Conservation (phyloP, 1,140 invertebrate species). For the Popillia japonica region DNA sequence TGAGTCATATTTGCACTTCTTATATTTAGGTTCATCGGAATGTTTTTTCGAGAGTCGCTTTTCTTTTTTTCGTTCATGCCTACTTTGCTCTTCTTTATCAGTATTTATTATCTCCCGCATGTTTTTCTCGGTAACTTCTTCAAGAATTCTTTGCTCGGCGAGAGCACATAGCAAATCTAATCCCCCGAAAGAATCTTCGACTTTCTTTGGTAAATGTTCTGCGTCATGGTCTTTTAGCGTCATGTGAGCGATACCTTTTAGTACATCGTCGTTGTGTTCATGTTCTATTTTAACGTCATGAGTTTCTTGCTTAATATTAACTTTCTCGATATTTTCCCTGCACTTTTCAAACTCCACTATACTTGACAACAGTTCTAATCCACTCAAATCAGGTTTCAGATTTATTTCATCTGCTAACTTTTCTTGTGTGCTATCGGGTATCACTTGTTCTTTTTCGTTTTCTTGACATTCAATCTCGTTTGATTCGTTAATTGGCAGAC, state of each 20-base stretch:
- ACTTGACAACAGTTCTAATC: slow-evolving; percentile 81
- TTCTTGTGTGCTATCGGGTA: slow-evolving; percentile 47
- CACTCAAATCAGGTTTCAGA: slow-evolving; percentile 72
- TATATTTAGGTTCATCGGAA: slow-evolving; percentile 51
- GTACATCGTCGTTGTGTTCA: slow-evolving; percentile 42
- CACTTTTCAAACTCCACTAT: slow-evolving; percentile 74
- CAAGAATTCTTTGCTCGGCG: slow-evolving; percentile 83
- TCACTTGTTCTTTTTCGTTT: slow-evolving; percentile 38
- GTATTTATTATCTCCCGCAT: slow-evolving; percentile 49
- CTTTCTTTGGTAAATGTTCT: slow-evolving; percentile 51
- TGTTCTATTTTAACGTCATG: slow-evolving; percentile 36
- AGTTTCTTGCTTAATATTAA: slow-evolving; percentile 51
- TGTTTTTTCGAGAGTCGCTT: slow-evolving; percentile 54
- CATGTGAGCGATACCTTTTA: slow-evolving; percentile 46
- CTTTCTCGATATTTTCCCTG: slow-evolving; percentile 48
- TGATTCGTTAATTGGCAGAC: background rate
- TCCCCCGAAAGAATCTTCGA: slow-evolving; percentile 70
- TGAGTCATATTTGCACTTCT: slow-evolving; percentile 47
- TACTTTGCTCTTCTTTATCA: slow-evolving; percentile 46
- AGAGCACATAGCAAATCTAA: slow-evolving; percentile 83
- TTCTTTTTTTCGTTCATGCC: slow-evolving; percentile 44
- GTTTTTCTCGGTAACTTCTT: slow-evolving; percentile 68
- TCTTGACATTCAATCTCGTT: background rate
- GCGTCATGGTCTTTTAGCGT: slow-evolving; percentile 46
- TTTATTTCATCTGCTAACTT: slow-evolving; percentile 42